Evolutionary conservation across 2,888 invertebrate genomes (phyloP), one percentile per base, ranked within the genome.

Genomic region (Terebella lapidaria): DNA sequence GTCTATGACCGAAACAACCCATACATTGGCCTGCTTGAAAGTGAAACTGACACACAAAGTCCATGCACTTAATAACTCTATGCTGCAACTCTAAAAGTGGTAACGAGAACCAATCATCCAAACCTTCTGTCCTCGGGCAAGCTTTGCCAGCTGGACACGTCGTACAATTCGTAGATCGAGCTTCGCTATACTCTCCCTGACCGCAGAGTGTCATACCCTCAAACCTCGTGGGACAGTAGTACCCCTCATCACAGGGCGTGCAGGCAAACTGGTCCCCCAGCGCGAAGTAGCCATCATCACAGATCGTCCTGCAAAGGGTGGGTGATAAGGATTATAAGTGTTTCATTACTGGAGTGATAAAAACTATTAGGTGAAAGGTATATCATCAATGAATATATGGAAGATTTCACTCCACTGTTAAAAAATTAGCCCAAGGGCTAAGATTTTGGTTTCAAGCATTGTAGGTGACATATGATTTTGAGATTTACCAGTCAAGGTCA

Each of bases 201-300:
- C 58, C 58, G 64, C 78, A 78, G 4, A 62, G 60, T n/a, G 59
- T 47, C 2, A 72, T 71, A 5, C 72, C 72, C 22, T 68, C 58
- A 1, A 60, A 68, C 0, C 70, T 67, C 2, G 62, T 60, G 1
- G 73, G 71, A 64, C 78, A 78, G 25, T 66, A 65, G 42, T 70
- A 71, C 1, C 78, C 77, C 58, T 76, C 76, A 2, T 67, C 66
- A 66, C 78, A 78, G 10, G 62, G 25, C 1, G 73, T 73, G 66
- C 78, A 78, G 1, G 60, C 60, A 30, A 68, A 62, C 54, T 72
- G 72, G 4, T 65, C 61, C 1, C 76, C 78, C n/a, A 71, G 65
- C 1, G 76, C 74, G 57, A 71, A 77, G 60, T 70, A 71, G 0
- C 78, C 78, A 20, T 68, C 56, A 0, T 59, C 57, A 65, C 78